Conservation (phyloP, 2,797 vertebrate genomes). For the Columba guinea region DNA sequence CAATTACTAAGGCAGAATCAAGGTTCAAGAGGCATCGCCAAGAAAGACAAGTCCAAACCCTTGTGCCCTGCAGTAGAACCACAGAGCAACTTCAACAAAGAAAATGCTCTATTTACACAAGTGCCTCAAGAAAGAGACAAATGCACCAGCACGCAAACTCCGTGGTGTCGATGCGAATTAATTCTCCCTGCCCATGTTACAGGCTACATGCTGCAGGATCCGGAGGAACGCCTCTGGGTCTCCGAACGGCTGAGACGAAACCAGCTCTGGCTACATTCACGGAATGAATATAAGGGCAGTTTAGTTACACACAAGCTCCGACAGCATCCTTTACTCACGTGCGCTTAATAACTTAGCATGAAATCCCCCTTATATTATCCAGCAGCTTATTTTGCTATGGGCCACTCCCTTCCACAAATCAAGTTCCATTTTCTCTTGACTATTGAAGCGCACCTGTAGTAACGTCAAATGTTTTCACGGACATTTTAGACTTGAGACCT, state of each 20-base stretch:
- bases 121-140: not conserved
- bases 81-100: not conserved
- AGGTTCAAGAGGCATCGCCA: not conserved
- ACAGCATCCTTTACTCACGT: not conserved
- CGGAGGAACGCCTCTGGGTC: not conserved
- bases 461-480: not conserved
- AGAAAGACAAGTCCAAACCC: not conserved
- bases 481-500: not conserved
- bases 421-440: not conserved
- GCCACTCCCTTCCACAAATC: not conserved
- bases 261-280: not conserved
- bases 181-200: not conserved
- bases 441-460: not conserved
- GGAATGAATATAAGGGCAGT: not conserved
- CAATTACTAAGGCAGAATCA: not conserved
- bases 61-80: not conserved
- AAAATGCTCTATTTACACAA: not conserved
- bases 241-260: not conserved
- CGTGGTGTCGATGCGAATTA: rapidly evolving
- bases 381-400: not conserved
- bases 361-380: not conserved
- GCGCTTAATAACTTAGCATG: not conserved
- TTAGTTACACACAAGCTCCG: not conserved
- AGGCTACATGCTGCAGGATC: not conserved
- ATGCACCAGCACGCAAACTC: not conserved